These are phyloP conservation scores for Pseudochaenichthys georgianus DNA, from an alignment of 2,797 vertebrate species.

Conservation along the genomic window DNA sequence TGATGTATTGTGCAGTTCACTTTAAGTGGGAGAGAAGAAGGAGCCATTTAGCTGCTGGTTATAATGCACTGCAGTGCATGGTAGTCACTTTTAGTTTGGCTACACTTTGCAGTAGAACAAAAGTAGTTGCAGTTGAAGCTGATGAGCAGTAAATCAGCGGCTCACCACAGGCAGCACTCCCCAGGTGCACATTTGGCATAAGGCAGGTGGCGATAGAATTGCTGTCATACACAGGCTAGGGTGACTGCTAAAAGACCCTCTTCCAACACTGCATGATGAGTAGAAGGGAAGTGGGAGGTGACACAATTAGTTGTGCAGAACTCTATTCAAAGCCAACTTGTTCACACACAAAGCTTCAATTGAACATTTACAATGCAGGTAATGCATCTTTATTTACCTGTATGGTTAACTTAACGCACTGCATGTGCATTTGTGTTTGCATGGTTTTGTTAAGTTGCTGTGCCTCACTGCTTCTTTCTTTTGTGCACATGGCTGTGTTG, in stretches of 20 bases:
- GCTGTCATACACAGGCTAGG: constrained; percentile 4
- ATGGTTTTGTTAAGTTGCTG: too few species aligned
- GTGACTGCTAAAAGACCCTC: constrained; percentile 16
- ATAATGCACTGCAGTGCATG: not conserved
- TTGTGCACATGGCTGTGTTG: too few species aligned
- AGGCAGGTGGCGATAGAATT: not conserved
- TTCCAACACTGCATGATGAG: constrained; percentile 41
- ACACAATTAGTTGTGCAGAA: constrained; percentile 44
- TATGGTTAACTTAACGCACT: not conserved
- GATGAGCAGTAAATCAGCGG: too few species aligned
- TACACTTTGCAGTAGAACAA: too few species aligned
- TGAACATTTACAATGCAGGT: constrained; percentile 44
- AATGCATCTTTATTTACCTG: constrained; percentile 20
- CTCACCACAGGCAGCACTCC: too few species aligned
- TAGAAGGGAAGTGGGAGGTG: constrained; percentile 26
- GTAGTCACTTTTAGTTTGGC: too few species aligned
- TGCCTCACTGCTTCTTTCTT: too few species aligned
- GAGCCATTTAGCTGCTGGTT: not conserved
- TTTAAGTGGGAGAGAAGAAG: too few species aligned
- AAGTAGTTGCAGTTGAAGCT: too few species aligned
- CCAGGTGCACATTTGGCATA: too few species aligned
- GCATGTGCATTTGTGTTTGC: not conserved
- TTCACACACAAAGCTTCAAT: constrained; percentile 51
- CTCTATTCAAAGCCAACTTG: constrained; percentile 63
- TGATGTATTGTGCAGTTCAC: not conserved